Evolutionary conservation across 1,140 invertebrate genomes (phyloP), one percentile per base, ranked within the genome.

Genomic region (Diabrotica undecimpunctata): DNA sequence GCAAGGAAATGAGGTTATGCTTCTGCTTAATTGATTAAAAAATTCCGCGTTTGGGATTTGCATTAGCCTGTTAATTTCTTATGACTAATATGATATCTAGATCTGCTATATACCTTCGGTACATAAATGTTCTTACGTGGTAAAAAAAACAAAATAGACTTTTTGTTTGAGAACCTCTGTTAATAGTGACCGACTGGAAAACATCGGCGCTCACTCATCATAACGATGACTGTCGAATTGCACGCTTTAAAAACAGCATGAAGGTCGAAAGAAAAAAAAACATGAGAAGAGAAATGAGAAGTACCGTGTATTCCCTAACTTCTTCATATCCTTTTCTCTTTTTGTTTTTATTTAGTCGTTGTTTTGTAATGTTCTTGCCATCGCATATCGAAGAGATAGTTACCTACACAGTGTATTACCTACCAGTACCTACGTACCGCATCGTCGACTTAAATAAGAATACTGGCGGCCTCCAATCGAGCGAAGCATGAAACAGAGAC

Each of bases 221-320:
- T 14, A 39, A 62, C 51, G 38, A 62, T 62, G 61, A 62, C 61
- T 62, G 61, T 62, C 53, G 41, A 54, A 62, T 62, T 62, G 61
- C 61, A 62, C 60, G 60, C 12, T 53, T 61, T n/a, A 52, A 53
- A 61, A 52, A 35, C 41, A 52, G 25, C 61, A 62, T 62, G 61
- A 54, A 62, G 61, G 61, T 37, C 51, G 51, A 8, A 39, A 10
- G 35, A 61, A 61, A 61, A 61, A 61, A 61, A 14, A 2, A 51
- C 59, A 53, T 7, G 54, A 55, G 25, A 55, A 12, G 14, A 53
- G 14, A 52, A 53, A 14, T 12, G 51, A 25, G 25, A 2, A 46
- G 8, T 46, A n/a, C 41, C 41, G 41, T 46, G 41, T 46, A 46
- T 46, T 46, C 41, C 41, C 41, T 46, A 46, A 46, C 41, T 46